Evolutionary conservation across 2,797 vertebrate species (phyloP), one percentile per base, ranked within the genome.

Genomic region (Molossus molossus): DNA sequence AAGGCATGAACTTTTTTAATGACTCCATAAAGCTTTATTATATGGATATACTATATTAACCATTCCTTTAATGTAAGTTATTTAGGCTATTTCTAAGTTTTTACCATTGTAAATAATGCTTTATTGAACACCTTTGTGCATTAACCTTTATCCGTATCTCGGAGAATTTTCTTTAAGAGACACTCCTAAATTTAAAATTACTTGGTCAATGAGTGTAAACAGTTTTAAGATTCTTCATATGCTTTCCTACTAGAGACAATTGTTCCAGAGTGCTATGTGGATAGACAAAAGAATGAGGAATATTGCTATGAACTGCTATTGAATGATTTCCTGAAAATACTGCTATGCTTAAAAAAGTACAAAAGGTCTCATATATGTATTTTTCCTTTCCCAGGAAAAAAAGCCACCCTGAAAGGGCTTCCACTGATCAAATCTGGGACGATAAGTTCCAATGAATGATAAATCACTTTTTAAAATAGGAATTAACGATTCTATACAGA

Each of bases 31-130:
- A 75, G 27, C 23, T 90, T 84, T 14, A 83, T 55, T 89, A 33
- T 33, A 5, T 65, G 45, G 3, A 86, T 29, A 50, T 11, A 92
- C 13, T 81, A 88, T 50, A 73, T 57, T 73, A 88, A 70, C 23
- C 6, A 60, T 80, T 83, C 53, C 27, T 86, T 94, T 91, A 85
- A 58, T 89, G 37, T 75, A 69, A 88, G 9, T 17, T 90, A 79
- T 80, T 85, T 21, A 83, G 33, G 75, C 76, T 53, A 80, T 90
- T 67, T 89, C n/a, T 70, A 87, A 84, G 12, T 55, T 83, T 94
- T 72, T 87, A 86, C 9, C 25, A 94, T 60, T 84, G 70, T 84
- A 81, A 91, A 84, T 82, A 93, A 79, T 57, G 25, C 33, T 90
- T 89, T 79, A 27, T 29, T 83, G 55, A 84, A 87, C 1, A 90